Percentiles rank a stretch among this genome's conserved stretches.
Conservation (phyloP, 2,797 vertebrate genomes). For the Cottoperca gobio region DNA sequence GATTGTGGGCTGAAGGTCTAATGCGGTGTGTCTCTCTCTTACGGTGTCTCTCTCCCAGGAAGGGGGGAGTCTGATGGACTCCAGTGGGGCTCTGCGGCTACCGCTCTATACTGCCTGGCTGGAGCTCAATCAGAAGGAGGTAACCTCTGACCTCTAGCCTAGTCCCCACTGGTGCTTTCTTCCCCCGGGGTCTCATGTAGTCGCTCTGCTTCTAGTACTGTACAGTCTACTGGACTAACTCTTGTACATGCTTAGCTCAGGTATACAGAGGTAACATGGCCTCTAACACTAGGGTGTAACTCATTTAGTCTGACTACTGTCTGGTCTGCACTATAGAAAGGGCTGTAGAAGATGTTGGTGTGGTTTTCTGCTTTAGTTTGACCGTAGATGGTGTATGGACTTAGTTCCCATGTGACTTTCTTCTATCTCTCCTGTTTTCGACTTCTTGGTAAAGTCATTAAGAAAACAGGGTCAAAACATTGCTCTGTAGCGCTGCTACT, state of each 20-base stretch:
- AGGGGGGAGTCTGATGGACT: conserved; percentile 87
- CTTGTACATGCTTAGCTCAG: conserved; percentile 40
- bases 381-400: conserved; percentile 8
- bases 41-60: conserved; percentile 86
- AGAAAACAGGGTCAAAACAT: neutral
- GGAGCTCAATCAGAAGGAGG: conserved; percentile 89
- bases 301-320: conserved; percentile 17
- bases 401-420: conserved; percentile 19
- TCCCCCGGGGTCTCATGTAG: conserved; percentile 48
- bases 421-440: conserved; percentile 1
- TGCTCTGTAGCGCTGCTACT: neutral
- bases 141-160: conserved; percentile 84
- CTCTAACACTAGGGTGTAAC: conserved; percentile 15
- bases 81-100: conserved; percentile 85
- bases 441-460: neutral
- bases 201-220: conserved; percentile 55
- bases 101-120: conserved; percentile 88
- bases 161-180: conserved; percentile 70
- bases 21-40: conserved; percentile 84
- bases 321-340: conserved; percentile 18
- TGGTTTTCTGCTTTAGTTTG: conserved; percentile 36
- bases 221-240: conserved; percentile 44
- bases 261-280: conserved; percentile 36
- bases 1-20: conserved; percentile 77
- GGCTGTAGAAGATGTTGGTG: conserved; percentile 19